These are phyloP conservation scores for Aphodius granarius DNA, from an alignment of 2,888 invertebrate species.

Conservation along the genomic window DNA sequence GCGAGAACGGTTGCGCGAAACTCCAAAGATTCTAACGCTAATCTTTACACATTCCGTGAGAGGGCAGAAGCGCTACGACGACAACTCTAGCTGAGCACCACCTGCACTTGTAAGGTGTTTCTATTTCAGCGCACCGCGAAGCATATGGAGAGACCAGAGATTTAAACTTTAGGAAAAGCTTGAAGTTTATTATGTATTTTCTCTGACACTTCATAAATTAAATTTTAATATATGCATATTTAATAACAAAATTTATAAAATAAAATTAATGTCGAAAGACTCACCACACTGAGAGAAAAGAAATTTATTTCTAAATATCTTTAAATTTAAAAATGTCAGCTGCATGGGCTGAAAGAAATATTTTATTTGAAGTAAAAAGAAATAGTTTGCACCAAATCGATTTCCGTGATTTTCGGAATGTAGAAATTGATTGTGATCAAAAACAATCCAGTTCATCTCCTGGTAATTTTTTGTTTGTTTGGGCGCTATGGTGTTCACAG, in stretches of 20 bases:
- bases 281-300: no score
- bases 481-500: no score
- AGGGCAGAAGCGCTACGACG: background rate
- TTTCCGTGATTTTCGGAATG: no score
- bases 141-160: background rate
- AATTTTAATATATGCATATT: background rate
- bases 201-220: background rate
- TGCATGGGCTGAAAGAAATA: no score
- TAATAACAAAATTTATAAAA: background rate
- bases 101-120: background rate
- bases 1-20: background rate
- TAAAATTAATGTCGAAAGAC: no score
- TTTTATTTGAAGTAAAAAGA: no score
- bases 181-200: background rate
- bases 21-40: constrained; percentile 3
- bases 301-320: no score
- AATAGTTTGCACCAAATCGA: no score
- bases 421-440: no score
- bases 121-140: background rate
- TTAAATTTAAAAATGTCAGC: no score
- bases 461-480: no score
- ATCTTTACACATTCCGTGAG: constrained; percentile 3
- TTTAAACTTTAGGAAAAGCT: background rate
- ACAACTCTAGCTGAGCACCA: background rate
- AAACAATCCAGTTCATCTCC: no score